phyloP scores from a whole-genome alignment of 1,140 invertebrate genomes.

The Ectropis grisescens region DNA sequence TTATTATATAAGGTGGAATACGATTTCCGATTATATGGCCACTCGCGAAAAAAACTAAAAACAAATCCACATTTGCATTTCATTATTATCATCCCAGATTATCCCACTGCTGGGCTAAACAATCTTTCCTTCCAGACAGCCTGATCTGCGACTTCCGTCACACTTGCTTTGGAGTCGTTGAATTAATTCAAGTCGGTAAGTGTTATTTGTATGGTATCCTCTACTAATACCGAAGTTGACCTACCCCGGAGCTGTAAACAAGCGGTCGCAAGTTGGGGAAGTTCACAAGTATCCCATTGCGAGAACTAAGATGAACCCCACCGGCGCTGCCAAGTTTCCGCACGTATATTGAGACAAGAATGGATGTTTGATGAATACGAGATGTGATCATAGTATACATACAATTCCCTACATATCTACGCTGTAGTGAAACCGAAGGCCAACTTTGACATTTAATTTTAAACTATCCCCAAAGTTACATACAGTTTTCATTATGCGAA shows the following conservation, averaged over 20 bases:
- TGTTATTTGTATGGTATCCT: too few relatives aligned
- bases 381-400: constrained; percentile 14
- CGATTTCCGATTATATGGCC: too few relatives aligned
- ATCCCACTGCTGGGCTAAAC: too few relatives aligned
- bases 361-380: constrained; percentile 32
- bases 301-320: constrained; percentile 31
- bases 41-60: too few relatives aligned
- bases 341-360: constrained; percentile 27
- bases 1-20: too few relatives aligned
- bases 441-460: constrained; percentile 14
- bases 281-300: constrained; percentile 30
- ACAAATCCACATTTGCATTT: too few relatives aligned
- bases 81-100: too few relatives aligned
- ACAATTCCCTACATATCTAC: constrained; percentile 8
- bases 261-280: constrained; percentile 32
- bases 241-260: constrained; percentile 23
- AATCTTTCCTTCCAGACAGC: too few relatives aligned
- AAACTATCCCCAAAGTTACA: constrained; percentile 17
- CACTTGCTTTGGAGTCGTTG: too few relatives aligned
- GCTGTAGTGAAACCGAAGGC: too few relatives aligned
- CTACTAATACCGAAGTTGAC: constrained; percentile 6
- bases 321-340: constrained; percentile 24
- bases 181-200: too few relatives aligned
- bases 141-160: too few relatives aligned
- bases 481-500: constrained; percentile 33